Base-by-base conservation (phyloP, 30 jellyfish, hydroid and myxozoan species). In the Morbakka virulenta region DNA sequence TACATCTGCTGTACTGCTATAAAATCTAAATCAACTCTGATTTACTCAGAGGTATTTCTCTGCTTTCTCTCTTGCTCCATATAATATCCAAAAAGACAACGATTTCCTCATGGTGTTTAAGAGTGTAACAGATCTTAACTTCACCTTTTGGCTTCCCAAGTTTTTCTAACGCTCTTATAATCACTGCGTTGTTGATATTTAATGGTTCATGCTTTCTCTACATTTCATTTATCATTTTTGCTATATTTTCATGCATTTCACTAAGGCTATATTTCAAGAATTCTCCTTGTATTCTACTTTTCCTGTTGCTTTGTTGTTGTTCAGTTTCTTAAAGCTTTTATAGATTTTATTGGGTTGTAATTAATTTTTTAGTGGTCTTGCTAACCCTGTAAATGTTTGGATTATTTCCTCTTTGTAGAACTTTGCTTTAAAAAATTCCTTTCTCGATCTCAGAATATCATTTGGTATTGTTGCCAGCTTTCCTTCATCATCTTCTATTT, bases 1-100 rank as follows among this genome's bases (percentile, higher is more conserved):
- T 48, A 49, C 35, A 57, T 73, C 80, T 13, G 85, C 33, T 73
- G 85, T 73, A 61, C 63, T 73, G 23, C 85, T 50, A 64, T 20
- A 48, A 1, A 52, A 52, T 41, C 78, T 71, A 25, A 32, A 71
- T 21, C 76, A 47, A 32, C 83, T 71, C 48, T 71, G 74, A 20
- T 20, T 24, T 73, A 24, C 80, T 67, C 32, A 67, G 33, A 67
- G 80, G 36, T 34, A 67, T 67, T 29, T 29, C 25, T 33, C 64
- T 25, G n/a, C n/a, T n/a, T n/a, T n/a, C n/a, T n/a, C n/a, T n/a
- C n/a, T n/a, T n/a, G n/a, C n/a, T n/a, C n/a, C n/a, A n/a, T n/a
- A n/a, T n/a, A 32, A 0, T n/a, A n/a, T n/a, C n/a, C n/a, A n/a
- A n/a, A n/a, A n/a, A n/a, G n/a, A n/a, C n/a, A n/a, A n/a, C n/a